Percentiles rank a stretch among this genome's conserved stretches.
Conservation (phyloP, 2,888 invertebrate genomes). For the Napeogenes sylphis region DNA sequence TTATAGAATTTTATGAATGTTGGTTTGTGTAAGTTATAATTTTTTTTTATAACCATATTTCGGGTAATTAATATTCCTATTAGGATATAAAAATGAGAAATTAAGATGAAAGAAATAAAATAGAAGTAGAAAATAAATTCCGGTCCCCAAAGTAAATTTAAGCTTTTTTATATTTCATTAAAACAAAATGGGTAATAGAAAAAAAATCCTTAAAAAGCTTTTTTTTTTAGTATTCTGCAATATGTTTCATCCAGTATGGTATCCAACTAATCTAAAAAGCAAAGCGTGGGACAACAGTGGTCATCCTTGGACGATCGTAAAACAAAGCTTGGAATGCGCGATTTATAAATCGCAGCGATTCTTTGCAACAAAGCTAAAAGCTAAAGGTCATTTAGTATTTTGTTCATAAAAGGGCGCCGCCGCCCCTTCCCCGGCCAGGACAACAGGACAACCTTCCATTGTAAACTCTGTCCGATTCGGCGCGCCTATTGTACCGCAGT, state of each 20-base stretch:
- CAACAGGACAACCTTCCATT: slow-evolving; percentile 46
- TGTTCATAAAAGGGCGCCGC: slow-evolving; percentile 44
- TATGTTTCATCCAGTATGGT: slow-evolving; percentile 9
- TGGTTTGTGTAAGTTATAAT: no score
- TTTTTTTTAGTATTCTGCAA: slow-evolving; percentile 2
- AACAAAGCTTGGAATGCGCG: slow-evolving; percentile 15
- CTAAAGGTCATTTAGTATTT: slow-evolving; percentile 57
- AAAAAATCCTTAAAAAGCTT: not conserved
- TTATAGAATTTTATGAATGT: no score
- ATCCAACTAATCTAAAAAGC: slow-evolving; percentile 6
- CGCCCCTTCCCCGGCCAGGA: slow-evolving; percentile 36
- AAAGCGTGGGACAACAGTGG: slow-evolving; percentile 9
- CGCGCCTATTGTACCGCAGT: slow-evolving; percentile 68
- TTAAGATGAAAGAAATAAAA: no score
- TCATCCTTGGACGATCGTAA: slow-evolving; percentile 15
- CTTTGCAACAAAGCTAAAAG: slow-evolving; percentile 29
- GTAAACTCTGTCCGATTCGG: slow-evolving; percentile 61
- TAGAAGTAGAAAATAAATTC: no score
- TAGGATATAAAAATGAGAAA: no score
- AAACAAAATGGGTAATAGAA: not conserved
- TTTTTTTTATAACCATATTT: no score
- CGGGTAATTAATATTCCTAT: no score
- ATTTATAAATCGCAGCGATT: slow-evolving; percentile 15
- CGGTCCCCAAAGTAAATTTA: no score
- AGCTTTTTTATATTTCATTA: no score